phyloP scores from a whole-genome alignment of 2,797 vertebrate species.

The Australoheros facetus region DNA sequence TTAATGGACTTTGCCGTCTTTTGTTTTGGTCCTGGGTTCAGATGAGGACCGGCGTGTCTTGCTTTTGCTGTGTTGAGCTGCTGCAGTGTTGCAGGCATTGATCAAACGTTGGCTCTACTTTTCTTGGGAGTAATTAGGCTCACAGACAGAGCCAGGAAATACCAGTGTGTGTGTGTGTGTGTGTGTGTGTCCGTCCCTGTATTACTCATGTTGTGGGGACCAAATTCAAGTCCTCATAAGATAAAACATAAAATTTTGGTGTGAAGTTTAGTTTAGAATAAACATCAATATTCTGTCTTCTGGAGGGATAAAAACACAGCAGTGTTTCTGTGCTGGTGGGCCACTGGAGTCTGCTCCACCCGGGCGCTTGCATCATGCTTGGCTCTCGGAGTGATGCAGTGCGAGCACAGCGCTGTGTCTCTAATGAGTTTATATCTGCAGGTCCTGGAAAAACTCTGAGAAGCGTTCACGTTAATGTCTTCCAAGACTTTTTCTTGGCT shows the following conservation, averaged over 20 bases:
- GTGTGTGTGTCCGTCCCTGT: background rate
- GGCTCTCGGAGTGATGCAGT: background rate
- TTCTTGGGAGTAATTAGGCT: conserved; percentile 54
- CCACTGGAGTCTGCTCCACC: conserved; percentile 40
- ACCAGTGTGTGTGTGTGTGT: conserved; percentile 50
- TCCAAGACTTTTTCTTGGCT: background rate
- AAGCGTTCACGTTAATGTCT: rapidly evolving
- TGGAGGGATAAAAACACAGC: background rate
- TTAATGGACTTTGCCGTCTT: background rate
- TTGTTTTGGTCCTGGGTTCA: conserved; percentile 31
- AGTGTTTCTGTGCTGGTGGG: background rate
- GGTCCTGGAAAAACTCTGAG: rapidly evolving
- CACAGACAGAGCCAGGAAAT: conserved; percentile 78
- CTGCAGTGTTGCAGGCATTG: conserved; percentile 34
- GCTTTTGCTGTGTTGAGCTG: conserved; percentile 14
- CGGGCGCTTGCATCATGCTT: conserved; percentile 33
- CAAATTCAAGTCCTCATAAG: background rate
- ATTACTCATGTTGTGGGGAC: background rate
- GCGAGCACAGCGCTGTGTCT: background rate
- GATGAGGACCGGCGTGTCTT: conserved; percentile 24
- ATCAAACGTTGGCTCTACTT: conserved; percentile 54
- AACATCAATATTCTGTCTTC: rapidly evolving
- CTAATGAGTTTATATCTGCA: background rate
- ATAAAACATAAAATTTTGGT: background rate
- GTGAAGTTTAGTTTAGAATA: background rate